These are phyloP conservation scores for Notodromas monacha DNA, from an alignment of 2,888 invertebrate genomes.

Conservation along the genomic window DNA sequence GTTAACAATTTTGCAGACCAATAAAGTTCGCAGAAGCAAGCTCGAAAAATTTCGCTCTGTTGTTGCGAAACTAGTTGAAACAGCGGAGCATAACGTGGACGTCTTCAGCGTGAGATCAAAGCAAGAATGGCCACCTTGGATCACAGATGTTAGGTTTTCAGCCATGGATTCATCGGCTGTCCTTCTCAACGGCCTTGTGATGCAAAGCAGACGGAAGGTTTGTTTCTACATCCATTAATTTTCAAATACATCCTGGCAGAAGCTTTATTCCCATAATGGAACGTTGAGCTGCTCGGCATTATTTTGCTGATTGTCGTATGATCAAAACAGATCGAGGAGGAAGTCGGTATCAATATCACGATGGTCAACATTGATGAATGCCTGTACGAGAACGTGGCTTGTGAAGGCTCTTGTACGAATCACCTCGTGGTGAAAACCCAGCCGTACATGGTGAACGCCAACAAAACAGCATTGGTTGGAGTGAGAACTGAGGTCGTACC, in stretches of 20 bases:
- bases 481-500: constrained; percentile 70
- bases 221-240: constrained; percentile 2
- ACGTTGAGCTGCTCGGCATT: no score
- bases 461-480: constrained; percentile 80
- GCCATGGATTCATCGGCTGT: constrained; percentile 84
- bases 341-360: constrained; percentile 69
- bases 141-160: constrained; percentile 69
- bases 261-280: neutral
- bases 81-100: constrained; percentile 60
- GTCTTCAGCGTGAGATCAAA: constrained; percentile 79
- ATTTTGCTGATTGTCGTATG: no score
- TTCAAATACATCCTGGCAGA: neutral
- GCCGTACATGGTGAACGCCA: constrained; percentile 84
- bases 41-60: constrained; percentile 61
- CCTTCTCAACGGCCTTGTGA: constrained; percentile 63
- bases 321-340: constrained; percentile 49
- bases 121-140: constrained; percentile 38
- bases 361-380: constrained; percentile 96
- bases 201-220: constrained; percentile 64
- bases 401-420: constrained; percentile 85
- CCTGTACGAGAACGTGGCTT: constrained; percentile 69
- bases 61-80: constrained; percentile 40
- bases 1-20: no score
- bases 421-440: constrained; percentile 41
- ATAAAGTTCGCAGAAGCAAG: constrained; percentile 51